A percentile compares a stretch with the other conserved stretches of the same genome.
Conservation (phyloP, 2,797 vertebrate genomes). For the Leptodactylus fallax region DNA sequence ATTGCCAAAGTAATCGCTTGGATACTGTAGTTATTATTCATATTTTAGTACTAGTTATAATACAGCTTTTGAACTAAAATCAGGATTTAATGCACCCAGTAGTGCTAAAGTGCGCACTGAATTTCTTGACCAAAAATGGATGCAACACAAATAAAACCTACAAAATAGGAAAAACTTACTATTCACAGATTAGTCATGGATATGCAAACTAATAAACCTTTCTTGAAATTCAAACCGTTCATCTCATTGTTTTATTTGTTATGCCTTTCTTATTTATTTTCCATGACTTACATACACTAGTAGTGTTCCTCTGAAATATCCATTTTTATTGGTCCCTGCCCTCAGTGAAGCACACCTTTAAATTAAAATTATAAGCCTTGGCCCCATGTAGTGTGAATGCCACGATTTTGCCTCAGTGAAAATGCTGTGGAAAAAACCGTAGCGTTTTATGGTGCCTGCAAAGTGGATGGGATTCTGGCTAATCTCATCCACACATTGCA, state of each 20-base stretch:
- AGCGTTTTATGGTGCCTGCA: too few species aligned
- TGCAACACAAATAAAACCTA: background rate
- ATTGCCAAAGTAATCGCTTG: conserved; percentile 14
- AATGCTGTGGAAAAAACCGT: too few species aligned
- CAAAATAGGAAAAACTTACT: background rate
- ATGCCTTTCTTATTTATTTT: background rate
- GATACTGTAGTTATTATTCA: background rate
- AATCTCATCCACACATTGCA: too few species aligned
- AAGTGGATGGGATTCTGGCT: too few species aligned
- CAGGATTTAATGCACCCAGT: background rate
- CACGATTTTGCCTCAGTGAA: too few species aligned
- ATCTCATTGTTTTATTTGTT: too few species aligned
- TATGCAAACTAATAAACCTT: background rate
- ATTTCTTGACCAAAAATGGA: background rate
- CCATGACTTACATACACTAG: background rate
- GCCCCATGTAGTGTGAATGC: too few species aligned
- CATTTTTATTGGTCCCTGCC: background rate
- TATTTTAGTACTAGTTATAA: background rate
- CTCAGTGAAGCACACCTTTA: background rate
- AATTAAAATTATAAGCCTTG: too few species aligned
- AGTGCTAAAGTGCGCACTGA: background rate
- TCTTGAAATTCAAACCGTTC: too few species aligned
- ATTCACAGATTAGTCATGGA: background rate
- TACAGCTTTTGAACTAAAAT: background rate
- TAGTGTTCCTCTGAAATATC: background rate